Percentiles rank a stretch among this genome's conserved stretches.
Conservation (phyloP, 2,113 vertebrate species). For the Dicentrarchus labrax region DNA sequence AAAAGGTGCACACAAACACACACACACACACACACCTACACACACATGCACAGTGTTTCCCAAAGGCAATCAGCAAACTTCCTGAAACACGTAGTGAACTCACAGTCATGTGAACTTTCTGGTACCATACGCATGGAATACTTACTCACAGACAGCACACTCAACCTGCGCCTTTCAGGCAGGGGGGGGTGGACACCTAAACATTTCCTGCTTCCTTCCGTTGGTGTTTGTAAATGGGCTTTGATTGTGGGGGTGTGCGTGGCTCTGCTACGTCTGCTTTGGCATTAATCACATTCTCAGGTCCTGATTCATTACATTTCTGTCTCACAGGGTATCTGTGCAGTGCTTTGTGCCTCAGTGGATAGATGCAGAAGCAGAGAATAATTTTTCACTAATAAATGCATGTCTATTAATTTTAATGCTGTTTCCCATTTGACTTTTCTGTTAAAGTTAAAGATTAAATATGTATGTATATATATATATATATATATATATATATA, state of each 20-base stretch:
- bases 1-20: background rate
- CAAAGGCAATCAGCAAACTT: background rate
- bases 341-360: background rate
- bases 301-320: background rate
- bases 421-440: too few species aligned
- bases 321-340: background rate
- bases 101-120: background rate
- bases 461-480: too few species aligned
- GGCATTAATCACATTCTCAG: background rate
- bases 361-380: too few species aligned
- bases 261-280: background rate
- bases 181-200: too few species aligned
- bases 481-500: too few species aligned
- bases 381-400: too few species aligned
- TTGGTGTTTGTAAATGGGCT: background rate
- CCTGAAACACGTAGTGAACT: background rate
- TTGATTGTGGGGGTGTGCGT: background rate
- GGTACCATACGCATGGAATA: background rate
- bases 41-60: background rate
- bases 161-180: too few species aligned
- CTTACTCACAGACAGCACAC: background rate
- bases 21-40: background rate
- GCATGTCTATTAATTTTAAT: too few species aligned
- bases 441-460: too few species aligned
- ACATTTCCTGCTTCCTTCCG: background rate